A percentile compares a stretch with the other conserved stretches of the same genome.
Evolutionary conservation across 2,113 vertebrate species (phyloP).

Genomic region (Eubucco bourcierii): DNA sequence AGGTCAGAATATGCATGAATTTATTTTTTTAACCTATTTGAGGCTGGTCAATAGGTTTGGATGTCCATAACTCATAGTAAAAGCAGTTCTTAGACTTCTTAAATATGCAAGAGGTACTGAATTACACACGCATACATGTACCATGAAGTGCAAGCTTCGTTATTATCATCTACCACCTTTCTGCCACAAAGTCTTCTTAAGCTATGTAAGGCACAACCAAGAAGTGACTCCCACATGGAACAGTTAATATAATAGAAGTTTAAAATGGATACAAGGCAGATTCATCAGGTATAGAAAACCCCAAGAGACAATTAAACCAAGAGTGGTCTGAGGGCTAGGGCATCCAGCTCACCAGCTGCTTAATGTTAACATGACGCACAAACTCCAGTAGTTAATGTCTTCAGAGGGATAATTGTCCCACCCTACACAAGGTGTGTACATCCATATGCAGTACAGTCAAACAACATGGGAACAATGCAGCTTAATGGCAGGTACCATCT

Average conservation of each 20-base stretch:
- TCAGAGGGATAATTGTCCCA: not conserved
- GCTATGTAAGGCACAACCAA: not conserved
- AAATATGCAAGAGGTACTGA: not conserved
- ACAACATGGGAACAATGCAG: not conserved
- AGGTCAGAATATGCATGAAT: not conserved
- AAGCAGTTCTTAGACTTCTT: not conserved
- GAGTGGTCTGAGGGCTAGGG: not conserved
- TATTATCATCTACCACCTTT: not conserved
- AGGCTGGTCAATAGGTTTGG: not conserved
- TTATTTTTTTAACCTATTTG: not conserved
- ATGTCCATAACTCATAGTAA: not conserved
- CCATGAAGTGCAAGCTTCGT: not conserved
- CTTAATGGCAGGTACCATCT: not conserved
- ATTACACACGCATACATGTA: not conserved
- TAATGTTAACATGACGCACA: not conserved
- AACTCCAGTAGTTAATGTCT: not conserved
- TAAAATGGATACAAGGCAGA: not conserved
- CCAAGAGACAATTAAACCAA: not conserved
- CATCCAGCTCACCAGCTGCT: not conserved
- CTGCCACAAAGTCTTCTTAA: not conserved
- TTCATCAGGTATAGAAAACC: not conserved
- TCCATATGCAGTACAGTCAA: not conserved
- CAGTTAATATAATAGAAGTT: not conserved
- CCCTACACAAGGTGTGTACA: not conserved
- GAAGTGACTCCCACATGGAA: not conserved